phyloP scores from a whole-genome alignment of 2,888 invertebrate species.

The Tillus elongatus region DNA sequence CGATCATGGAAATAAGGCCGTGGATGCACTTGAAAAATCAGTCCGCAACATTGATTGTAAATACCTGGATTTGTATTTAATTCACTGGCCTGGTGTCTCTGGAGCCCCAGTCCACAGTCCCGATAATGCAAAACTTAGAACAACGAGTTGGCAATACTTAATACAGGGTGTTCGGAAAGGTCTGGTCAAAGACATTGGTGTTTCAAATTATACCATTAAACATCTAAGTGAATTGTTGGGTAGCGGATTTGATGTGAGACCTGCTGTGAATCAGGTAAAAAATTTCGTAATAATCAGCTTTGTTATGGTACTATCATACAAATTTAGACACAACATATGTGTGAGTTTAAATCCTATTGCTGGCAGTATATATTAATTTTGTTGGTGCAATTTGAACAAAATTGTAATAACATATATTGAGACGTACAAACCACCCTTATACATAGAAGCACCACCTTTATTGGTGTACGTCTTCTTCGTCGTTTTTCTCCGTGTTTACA shows the following conservation, averaged over 20 bases:
- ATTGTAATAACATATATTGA: no score
- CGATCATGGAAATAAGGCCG: constrained; percentile 47
- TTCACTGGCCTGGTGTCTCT: constrained; percentile 70
- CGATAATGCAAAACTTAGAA: constrained; percentile 49
- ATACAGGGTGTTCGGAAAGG: constrained; percentile 55
- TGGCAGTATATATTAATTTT: no score
- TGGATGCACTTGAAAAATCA: constrained; percentile 49
- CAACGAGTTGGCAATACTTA: constrained; percentile 59
- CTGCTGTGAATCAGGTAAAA: constrained; percentile 66
- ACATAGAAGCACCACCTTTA: no score
- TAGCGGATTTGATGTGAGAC: constrained; percentile 47
- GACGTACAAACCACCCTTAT: no score
- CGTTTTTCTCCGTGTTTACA: no score
- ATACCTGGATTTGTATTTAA: constrained; percentile 69
- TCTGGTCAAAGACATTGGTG: constrained; percentile 58
- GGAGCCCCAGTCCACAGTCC: constrained; percentile 46
- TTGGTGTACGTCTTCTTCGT: no score
- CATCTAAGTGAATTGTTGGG: constrained; percentile 57
- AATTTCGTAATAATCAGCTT: no score
- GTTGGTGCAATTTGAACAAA: no score
- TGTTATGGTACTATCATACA: no score
- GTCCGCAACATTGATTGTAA: constrained; percentile 52
- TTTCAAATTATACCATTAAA: constrained; percentile 65
- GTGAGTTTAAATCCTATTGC: no score
- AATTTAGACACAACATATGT: no score